phyloP scores from a whole-genome alignment of 2,113 vertebrate genomes.

The Eurypyga helias region DNA sequence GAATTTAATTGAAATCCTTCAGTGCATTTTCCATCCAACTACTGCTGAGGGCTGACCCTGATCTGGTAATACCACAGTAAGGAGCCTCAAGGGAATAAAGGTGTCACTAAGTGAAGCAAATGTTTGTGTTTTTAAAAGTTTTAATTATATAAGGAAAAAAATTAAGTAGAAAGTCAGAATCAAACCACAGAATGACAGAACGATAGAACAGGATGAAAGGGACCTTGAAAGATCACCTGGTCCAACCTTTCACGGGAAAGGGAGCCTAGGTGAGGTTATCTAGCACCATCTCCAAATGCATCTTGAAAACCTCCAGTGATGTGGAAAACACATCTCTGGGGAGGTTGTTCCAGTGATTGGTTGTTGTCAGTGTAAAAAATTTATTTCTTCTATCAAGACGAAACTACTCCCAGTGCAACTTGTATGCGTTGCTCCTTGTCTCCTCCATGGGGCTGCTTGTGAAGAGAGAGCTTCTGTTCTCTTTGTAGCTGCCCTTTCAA shows the following conservation, averaged over 20 bases:
- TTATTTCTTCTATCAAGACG: neutral
- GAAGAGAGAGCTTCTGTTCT: rapidly evolving
- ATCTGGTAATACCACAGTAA: neutral
- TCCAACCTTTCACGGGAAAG: neutral
- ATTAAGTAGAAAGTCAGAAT: neutral
- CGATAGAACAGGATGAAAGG: neutral
- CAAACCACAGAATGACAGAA: neutral
- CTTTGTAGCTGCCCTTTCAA: neutral
- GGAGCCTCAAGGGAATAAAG: neutral
- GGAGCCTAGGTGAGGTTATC: neutral
- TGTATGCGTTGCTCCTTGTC: neutral
- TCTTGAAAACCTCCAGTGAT: neutral
- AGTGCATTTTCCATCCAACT: neutral
- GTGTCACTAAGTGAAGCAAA: neutral
- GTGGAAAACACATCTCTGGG: neutral
- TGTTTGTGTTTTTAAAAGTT: neutral
- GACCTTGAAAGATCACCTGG: neutral
- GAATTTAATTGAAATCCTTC: neutral
- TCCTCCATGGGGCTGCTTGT: neutral
- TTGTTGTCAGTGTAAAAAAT: neutral
- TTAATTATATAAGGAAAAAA: neutral
- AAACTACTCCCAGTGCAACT: neutral
- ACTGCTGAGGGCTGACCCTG: neutral
- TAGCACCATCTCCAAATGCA: neutral
- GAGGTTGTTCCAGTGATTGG: neutral